These are phyloP conservation scores for Hesperophylax magnus DNA, from an alignment of 1,140 invertebrate genomes.

Conservation along the genomic window DNA sequence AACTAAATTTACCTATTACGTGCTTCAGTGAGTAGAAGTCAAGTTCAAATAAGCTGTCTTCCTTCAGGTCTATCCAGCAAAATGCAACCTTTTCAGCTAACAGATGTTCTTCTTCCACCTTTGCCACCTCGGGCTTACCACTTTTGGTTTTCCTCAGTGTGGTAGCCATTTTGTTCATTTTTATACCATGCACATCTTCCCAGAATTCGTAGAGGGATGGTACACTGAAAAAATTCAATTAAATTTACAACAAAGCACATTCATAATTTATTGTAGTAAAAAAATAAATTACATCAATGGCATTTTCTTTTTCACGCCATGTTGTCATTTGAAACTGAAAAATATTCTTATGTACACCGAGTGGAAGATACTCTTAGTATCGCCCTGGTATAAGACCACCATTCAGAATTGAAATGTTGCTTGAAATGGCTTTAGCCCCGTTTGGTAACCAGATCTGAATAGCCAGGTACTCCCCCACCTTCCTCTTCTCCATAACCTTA, in stretches of 20 bases:
- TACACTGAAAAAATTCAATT: conserved; percentile 65
- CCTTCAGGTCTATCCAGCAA: conserved; percentile 73
- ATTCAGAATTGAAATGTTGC: no score
- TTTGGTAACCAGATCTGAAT: no score
- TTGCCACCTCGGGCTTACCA: conserved; percentile 71
- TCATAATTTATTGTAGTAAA: no score
- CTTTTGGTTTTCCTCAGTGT: conserved; percentile 69
- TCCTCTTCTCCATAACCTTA: no score
- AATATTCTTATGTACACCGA: no score
- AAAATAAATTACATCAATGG: no score
- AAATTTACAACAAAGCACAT: neutral
- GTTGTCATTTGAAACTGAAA: no score
- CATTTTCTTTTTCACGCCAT: no score
- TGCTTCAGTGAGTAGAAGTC: conserved; percentile 63
- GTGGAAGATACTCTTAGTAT: no score
- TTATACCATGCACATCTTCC: conserved; percentile 72
- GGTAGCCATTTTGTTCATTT: conserved; percentile 71
- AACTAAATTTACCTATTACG: conserved; percentile 62
- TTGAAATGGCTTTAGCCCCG: no score
- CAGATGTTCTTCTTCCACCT: conserved; percentile 67
- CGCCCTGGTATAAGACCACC: no score
- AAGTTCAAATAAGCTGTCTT: conserved; percentile 69
- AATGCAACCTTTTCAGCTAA: conserved; percentile 71
- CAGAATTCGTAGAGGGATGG: conserved; percentile 76
- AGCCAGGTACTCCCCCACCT: no score